Base-by-base conservation (phyloP, 2,888 invertebrate species). In the Pegoplata infirma region DNA sequence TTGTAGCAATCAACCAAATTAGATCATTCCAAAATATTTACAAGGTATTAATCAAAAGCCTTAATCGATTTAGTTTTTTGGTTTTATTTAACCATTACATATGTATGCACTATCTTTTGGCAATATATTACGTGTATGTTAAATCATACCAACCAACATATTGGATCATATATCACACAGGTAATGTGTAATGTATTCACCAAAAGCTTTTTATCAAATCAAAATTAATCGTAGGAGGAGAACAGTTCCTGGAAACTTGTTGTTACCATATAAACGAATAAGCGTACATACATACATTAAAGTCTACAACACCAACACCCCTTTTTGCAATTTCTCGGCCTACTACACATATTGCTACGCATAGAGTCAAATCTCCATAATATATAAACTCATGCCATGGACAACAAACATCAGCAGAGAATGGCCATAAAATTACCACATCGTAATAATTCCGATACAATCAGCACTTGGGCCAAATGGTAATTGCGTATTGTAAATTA, bases 351-450 rank as follows among this genome's bases (percentile, higher is more conserved):
- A 21, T 5, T 47, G 55, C 56, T 44, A 64, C 75, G 75, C 68
- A 69, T 58, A 64, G 49, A 76, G 56, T 58, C 63, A 49, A 63
- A 63, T 55, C 12, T 19, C n/a, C n/a, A 19, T 40, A 51, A 25
- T 51, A 14, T 51, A n/a, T n/a, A n/a, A n/a, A n/a, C n/a, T n/a
- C n/a, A n/a, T n/a, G n/a, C 28, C 53, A 55, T 58, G 63, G 32
- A 49, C 46, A 25, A 59, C 21, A 66, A n/a, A 53, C 32, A 49
- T 44, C 59, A 71, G 61, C 66, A 55, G 63, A 51, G 75, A 69
- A 72, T 72, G 67, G 76, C 80, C 81, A 83, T 84, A 83, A 84
- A 84, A 84, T 84, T 84, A 84, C 84, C 84, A 84, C 84, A 83
- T 82, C 82, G 82, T 84, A 84, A 84, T 84, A 84, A 84, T 84